These are phyloP conservation scores for Adelosebastes latens DNA, from an alignment of 2,797 vertebrate species.

Conservation along the genomic window DNA sequence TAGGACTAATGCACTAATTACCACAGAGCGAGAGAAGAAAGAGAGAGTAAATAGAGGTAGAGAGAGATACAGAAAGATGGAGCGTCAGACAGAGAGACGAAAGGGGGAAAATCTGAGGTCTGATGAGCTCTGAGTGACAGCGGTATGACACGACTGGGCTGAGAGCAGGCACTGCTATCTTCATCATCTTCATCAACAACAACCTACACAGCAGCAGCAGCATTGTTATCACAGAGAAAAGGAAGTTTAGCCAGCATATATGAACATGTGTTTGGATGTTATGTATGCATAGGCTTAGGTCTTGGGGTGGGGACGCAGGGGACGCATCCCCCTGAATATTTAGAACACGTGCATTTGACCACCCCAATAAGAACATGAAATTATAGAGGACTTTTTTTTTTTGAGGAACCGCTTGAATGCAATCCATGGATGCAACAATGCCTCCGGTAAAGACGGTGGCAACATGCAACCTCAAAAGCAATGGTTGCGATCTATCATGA, in stretches of 20 bases:
- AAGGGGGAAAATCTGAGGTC: slow-evolving; percentile 29
- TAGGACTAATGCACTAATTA: slow-evolving; percentile 95
- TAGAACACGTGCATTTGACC: no score
- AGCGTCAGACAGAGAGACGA: slow-evolving; percentile 13
- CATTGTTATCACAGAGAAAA: slow-evolving; percentile 7
- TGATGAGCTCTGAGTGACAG: slow-evolving; percentile 77
- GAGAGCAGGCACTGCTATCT: slow-evolving; percentile 38
- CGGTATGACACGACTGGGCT: slow-evolving; percentile 78
- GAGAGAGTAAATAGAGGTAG: slow-evolving; percentile 66
- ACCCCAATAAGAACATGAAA: no score
- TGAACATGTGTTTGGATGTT: not conserved
- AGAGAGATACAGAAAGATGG: slow-evolving; percentile 47
- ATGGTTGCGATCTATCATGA: no score
- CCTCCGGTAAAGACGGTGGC: no score
- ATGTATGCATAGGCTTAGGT: not conserved
- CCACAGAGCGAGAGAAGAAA: slow-evolving; percentile 62
- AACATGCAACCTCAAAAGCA: no score
- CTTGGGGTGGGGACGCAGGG: not conserved
- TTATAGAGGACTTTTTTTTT: no score
- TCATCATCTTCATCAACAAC: slow-evolving; percentile 28
- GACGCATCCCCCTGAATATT: no score
- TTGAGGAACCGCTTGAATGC: no score
- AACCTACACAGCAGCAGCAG: not conserved
- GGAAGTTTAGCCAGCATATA: not conserved
- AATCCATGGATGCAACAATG: no score